phyloP scores from a whole-genome alignment of 2,888 invertebrate species.

The Andricus quercusramuli region DNA sequence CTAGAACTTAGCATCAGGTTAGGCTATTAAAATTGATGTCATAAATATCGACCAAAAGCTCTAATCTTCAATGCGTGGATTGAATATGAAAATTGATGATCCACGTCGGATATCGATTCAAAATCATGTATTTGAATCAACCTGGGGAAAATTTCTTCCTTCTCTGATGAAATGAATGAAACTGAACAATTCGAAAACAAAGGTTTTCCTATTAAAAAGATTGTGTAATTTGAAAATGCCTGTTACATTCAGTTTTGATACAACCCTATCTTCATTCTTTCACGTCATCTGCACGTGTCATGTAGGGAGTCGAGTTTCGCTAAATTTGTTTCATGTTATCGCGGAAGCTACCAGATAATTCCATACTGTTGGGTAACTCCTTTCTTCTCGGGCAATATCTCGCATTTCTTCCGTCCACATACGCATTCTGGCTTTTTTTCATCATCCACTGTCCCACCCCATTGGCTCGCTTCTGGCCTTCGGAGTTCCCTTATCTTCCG shows the following conservation, averaged over 20 bases:
- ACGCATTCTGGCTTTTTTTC: slow-evolving; percentile 13
- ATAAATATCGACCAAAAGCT: too few species aligned
- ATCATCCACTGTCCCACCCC: not conserved
- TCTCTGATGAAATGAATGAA: too few species aligned
- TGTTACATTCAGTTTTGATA: not conserved
- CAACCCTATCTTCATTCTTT: slow-evolving; percentile 11
- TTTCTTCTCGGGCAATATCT: slow-evolving; percentile 32
- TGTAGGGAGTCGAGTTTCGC: slow-evolving; percentile 1
- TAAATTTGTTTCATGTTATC: slow-evolving; percentile 38
- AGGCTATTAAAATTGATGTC: too few species aligned
- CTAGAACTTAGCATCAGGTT: too few species aligned
- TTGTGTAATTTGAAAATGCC: not conserved
- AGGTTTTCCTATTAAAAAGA: not conserved
- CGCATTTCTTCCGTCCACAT: slow-evolving; percentile 25
- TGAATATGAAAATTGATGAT: too few species aligned
- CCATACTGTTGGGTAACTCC: slow-evolving; percentile 27
- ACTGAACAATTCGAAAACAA: not conserved
- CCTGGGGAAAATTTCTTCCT: too few species aligned
- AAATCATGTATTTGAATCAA: too few species aligned
- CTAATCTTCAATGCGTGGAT: too few species aligned
- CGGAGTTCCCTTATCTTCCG: slow-evolving; percentile 41
- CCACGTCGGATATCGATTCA: too few species aligned
- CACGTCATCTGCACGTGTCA: slow-evolving; percentile 21
- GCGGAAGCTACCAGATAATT: slow-evolving; percentile 13
- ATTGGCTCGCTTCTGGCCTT: slow-evolving; percentile 20